Percentiles rank a stretch among this genome's conserved stretches.
Evolutionary conservation across 2,113 vertebrate species (phyloP).

Genomic region (Chaetodon trifascialis): DNA sequence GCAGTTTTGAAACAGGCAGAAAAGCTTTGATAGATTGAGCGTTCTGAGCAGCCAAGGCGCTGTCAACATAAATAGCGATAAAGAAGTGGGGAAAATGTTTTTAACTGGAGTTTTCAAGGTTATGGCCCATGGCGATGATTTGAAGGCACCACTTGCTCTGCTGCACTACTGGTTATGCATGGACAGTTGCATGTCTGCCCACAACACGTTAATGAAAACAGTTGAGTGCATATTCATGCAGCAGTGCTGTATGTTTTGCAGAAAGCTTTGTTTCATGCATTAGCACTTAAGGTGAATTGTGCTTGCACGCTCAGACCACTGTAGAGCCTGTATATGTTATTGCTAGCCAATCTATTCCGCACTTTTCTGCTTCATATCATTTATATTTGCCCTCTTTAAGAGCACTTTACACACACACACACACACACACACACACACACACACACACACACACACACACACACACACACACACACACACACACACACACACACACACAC

Average conservation of each 20-base stretch:
- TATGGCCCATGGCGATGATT: conserved; percentile 79
- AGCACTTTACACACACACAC: conserved; percentile 43
- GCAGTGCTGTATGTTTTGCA: conserved; percentile 48
- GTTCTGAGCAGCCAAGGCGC: conserved; percentile 78
- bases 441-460: no score
- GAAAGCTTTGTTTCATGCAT: conserved; percentile 63
- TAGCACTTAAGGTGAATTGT: conserved; percentile 63
- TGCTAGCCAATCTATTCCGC: conserved; percentile 34
- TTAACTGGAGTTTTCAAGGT: conserved; percentile 87
- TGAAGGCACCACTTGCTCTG: conserved; percentile 68
- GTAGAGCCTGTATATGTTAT: conserved; percentile 32
- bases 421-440: no score
- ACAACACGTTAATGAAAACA: conserved; percentile 48
- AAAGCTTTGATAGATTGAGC: conserved; percentile 85
- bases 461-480: no score
- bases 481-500: no score
- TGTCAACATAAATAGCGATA: conserved; percentile 87
- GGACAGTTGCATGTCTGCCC: conserved; percentile 63
- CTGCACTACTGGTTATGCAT: conserved; percentile 52
- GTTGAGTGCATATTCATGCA: conserved; percentile 60
- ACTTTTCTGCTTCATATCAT: conserved; percentile 52
- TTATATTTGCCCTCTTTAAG: conserved; percentile 35
- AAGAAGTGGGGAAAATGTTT: conserved; percentile 82
- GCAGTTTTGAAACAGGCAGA: conserved; percentile 81
- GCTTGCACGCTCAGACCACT: conserved; percentile 20